Evolutionary conservation across 1,140 invertebrate genomes (phyloP).

Genomic region (Belonocnema kinseyi): DNA sequence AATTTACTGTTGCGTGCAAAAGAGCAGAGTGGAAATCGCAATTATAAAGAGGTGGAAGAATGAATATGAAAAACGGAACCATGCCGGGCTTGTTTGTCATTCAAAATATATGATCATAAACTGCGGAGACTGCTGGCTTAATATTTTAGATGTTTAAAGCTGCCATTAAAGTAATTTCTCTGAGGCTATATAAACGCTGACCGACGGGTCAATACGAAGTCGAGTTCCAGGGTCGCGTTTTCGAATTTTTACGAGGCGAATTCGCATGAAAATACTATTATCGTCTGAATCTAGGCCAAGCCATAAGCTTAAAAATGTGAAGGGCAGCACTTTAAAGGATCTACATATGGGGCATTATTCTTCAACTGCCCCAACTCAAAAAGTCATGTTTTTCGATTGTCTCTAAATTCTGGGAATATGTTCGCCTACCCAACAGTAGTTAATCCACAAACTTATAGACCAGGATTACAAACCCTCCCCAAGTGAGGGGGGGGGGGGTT

Average conservation of each 20-base stretch:
- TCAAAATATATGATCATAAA: conserved; percentile 44
- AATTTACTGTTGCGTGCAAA: no score
- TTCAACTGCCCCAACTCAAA: no score
- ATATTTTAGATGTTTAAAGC: conserved; percentile 45
- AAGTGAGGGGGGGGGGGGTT: no score
- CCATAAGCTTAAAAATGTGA: neutral
- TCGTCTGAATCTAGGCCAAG: neutral
- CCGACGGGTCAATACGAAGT: conserved; percentile 36
- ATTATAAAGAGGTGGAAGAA: neutral
- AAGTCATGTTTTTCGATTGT: no score
- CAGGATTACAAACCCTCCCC: no score
- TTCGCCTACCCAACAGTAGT: no score
- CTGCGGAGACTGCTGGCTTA: conserved; percentile 32
- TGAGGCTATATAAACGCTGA: conserved; percentile 16
- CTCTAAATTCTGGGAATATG: no score
- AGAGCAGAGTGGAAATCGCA: neutral
- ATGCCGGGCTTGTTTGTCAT: conserved; percentile 43
- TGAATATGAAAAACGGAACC: neutral
- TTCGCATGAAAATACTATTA: neutral
- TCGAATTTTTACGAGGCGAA: conserved; percentile 2
- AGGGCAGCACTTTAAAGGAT: no score
- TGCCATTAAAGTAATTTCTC: conserved; percentile 45
- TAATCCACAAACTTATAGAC: no score
- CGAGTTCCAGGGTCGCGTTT: conserved; percentile 7
- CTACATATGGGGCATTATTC: no score